A percentile compares a stretch with the other conserved stretches of the same genome.
phyloP scores from a whole-genome alignment of 2,113 vertebrate species.

The Salvelinus alpinus region DNA sequence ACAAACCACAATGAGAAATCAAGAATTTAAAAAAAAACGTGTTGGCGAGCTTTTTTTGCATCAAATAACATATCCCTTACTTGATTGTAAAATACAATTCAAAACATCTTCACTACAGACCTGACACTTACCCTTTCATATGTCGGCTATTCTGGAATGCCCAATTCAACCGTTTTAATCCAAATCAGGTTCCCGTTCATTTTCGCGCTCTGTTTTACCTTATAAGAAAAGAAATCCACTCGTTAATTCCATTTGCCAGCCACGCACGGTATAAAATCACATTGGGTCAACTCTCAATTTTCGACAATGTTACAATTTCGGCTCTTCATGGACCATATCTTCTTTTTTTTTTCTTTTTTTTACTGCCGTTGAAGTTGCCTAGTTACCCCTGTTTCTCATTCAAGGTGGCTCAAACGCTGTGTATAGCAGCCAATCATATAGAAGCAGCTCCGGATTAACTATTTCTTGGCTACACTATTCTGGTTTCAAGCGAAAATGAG shows the following conservation, averaged over 20 bases:
- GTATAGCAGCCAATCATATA: slow-evolving; percentile 65
- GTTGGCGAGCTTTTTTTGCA: neutral
- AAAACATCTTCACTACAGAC: slow-evolving; percentile 8
- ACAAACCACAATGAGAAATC: neutral
- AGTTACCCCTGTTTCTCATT: slow-evolving; percentile 71
- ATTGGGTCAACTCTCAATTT: slow-evolving; percentile 38
- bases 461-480: slow-evolving; percentile 71
- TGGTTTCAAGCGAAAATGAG: slow-evolving; percentile 63
- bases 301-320: slow-evolving; percentile 33
- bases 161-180: slow-evolving; percentile 66
- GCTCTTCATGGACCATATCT: slow-evolving; percentile 37
- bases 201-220: slow-evolving; percentile 56
- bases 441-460: slow-evolving; percentile 68
- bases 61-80: neutral
- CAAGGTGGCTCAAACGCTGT: slow-evolving; percentile 67
- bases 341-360: slow-evolving; percentile 8
- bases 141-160: slow-evolving; percentile 44
- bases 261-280: slow-evolving; percentile 53
- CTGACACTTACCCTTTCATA: slow-evolving; percentile 62
- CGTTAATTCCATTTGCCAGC: slow-evolving; percentile 68
- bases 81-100: neutral
- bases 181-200: slow-evolving; percentile 64
- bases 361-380: slow-evolving; percentile 66
- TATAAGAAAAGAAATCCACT: slow-evolving; percentile 61
- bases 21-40: neutral